phyloP scores from a whole-genome alignment of 2,888 invertebrate genomes.

The Eueremaeus valkanovi region DNA sequence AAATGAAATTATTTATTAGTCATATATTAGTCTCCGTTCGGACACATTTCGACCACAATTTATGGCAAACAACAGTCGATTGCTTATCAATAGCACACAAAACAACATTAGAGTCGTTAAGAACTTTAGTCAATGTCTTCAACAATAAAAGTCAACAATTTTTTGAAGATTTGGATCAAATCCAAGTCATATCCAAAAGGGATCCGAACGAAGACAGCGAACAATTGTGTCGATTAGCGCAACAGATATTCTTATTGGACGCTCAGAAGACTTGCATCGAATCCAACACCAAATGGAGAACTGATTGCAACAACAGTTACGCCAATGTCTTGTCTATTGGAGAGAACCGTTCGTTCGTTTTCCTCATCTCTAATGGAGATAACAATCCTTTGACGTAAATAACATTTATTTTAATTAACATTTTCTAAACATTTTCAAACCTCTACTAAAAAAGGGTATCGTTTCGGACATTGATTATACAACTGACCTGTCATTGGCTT shows the following conservation, averaged over 20 bases:
- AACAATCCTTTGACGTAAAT: constrained; percentile 1
- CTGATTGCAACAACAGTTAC: neutral
- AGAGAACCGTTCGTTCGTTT: constrained; percentile 21
- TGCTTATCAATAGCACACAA: constrained; percentile 5
- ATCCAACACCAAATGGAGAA: no score
- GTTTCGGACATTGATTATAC: constrained; percentile 61
- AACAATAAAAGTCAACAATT: constrained; percentile 28
- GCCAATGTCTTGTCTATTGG: neutral
- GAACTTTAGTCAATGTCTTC: constrained; percentile 7
- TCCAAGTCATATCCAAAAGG: constrained; percentile 25
- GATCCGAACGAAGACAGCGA: constrained; percentile 3
- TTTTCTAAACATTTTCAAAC: constrained; percentile 46
- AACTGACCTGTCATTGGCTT: constrained; percentile 62
- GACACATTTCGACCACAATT: constrained; percentile 3
- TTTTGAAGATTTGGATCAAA: constrained; percentile 35
- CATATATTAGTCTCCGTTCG: constrained; percentile 10
- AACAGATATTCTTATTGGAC: constrained; percentile 37
- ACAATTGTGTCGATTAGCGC: constrained; percentile 17
- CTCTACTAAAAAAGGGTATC: constrained; percentile 49
- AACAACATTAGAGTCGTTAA: neutral
- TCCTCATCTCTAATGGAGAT: neutral
- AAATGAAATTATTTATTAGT: no score
- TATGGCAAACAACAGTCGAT: constrained; percentile 18
- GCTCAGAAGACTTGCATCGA: neutral
- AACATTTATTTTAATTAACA: neutral